Evolutionary conservation across 2,113 vertebrate genomes (phyloP), one percentile per base, ranked within the genome.

Genomic region (Lynx canadensis): DNA sequence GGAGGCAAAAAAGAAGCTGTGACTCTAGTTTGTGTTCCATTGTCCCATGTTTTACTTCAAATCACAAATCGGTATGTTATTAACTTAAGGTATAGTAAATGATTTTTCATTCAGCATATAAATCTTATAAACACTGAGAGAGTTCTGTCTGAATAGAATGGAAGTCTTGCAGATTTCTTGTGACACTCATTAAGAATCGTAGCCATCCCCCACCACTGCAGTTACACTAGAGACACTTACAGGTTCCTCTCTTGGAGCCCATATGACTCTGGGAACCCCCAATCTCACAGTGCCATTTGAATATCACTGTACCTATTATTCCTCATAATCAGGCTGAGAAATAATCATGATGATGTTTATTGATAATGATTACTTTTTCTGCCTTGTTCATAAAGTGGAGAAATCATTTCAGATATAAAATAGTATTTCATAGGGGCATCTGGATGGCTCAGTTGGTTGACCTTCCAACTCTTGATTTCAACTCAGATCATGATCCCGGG

Each of bases 261-360:
- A 7, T 3, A 4, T 36, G 25, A 94, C 55, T 48, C 63, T 60
- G 76, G 9, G 18, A 19, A 57, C 2, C 66, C 23, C 38, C 31
- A 73, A 60, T 31, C n/a, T 69, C 29, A 36, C 1, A 41, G 38
- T 36, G 55, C 10, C 19, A 3, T 85, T 76, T 86, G 41, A 57
- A 71, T 85, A 68, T 93, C 71, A 82, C 19, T 74, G 15, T 45
- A 25, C 36, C 33, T 91, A 3, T 45, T 69, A 50, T 73, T 88
- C 21, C 25, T 73, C 31, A 91, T 74, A 88, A 60, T 80, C 38
- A 92, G 48, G 45, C n/a, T 92, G 38, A 94, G 74, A 97, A 95
- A 69, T 45, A 94, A 80, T 80, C 81, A 14, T 2, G 11, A 15
- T 48, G 9, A 15, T 48, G 7, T 89, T 82, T 76, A 6, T 81